Evolutionary conservation across 1,140 invertebrate genomes (phyloP).

Genomic region (Drosophila persimilis): DNA sequence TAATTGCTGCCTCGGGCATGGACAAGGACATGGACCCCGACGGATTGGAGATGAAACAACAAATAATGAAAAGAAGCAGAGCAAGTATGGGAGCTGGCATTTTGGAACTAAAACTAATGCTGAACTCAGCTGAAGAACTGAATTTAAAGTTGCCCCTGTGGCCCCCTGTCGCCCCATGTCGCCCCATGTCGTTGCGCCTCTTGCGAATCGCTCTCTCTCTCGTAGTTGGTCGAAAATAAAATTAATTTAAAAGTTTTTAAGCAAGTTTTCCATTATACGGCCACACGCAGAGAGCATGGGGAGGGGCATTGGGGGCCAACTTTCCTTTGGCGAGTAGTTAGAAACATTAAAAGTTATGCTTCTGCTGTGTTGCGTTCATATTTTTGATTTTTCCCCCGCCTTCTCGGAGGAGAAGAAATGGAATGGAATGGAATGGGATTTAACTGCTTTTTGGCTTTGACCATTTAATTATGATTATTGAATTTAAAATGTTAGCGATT

Average conservation of each 20-base stretch:
- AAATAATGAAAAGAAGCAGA: constrained; percentile 28
- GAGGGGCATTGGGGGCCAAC: constrained; percentile 21
- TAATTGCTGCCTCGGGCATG: constrained; percentile 66
- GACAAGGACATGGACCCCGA: constrained; percentile 19
- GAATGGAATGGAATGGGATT: constrained; percentile 6
- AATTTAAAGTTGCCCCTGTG: constrained; percentile 16
- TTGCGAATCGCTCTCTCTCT: constrained; percentile 4
- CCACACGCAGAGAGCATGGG: constrained; percentile 25
- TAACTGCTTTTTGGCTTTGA: constrained; percentile 36
- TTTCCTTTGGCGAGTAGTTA: constrained; percentile 60
- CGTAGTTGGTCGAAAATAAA: constrained; percentile 63
- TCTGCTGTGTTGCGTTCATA: constrained; percentile 33
- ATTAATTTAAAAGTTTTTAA: constrained; percentile 81
- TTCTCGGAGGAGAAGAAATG: neutral
- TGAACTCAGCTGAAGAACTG: constrained; percentile 28
- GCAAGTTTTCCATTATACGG: constrained; percentile 76
- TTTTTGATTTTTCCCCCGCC: constrained; percentile 44
- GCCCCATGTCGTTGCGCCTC: neutral
- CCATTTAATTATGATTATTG: constrained; percentile 75
- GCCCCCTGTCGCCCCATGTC: neutral
- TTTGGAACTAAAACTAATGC: constrained; percentile 41
- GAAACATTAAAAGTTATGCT: constrained; percentile 72
- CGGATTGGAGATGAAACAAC: constrained; percentile 24
- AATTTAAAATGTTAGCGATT: constrained; percentile 66
- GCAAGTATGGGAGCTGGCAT: constrained; percentile 18